Conservation (phyloP, 2,797 vertebrate species). For the Microctenopoma steveboyesi region DNA sequence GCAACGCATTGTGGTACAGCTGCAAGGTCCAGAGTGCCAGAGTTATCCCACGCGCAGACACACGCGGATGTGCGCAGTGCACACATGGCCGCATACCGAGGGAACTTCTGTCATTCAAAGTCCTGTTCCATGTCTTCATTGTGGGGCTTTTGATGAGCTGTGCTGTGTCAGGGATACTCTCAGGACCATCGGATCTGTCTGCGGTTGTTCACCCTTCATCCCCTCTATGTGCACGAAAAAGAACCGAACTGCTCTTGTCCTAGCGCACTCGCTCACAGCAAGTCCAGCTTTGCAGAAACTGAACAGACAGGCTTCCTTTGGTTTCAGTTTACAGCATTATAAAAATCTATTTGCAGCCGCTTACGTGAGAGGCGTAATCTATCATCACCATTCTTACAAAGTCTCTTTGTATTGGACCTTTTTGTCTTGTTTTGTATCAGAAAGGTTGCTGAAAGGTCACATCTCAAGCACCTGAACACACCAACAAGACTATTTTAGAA, state of each 20-base stretch:
- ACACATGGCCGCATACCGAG: conserved; percentile 33
- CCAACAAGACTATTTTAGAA: no score
- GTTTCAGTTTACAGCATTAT: neutral
- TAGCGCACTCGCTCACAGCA: neutral
- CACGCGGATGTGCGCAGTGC: conserved; percentile 4
- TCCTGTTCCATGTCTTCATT: conserved; percentile 69
- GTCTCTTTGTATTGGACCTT: no score
- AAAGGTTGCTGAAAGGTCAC: no score
- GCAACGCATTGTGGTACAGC: conserved; percentile 51
- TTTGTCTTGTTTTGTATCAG: no score
- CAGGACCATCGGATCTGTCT: conserved; percentile 53
- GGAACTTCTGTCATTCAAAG: conserved; percentile 60
- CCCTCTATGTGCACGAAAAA: conserved; percentile 42
- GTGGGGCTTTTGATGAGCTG: conserved; percentile 54
- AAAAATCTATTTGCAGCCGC: neutral
- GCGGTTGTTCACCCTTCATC: conserved; percentile 53
- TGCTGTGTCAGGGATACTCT: conserved; percentile 51
- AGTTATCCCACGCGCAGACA: conserved; percentile 19
- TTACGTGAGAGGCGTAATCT: neutral
- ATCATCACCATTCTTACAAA: neutral
- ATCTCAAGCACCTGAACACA: no score
- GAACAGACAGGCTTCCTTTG: neutral
- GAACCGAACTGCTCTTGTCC: conserved; percentile 26
- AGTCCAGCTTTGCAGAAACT: neutral
- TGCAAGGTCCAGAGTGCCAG: conserved; percentile 54